phyloP scores from a whole-genome alignment of 2,888 invertebrate species.

The Orchesella flavescens region DNA sequence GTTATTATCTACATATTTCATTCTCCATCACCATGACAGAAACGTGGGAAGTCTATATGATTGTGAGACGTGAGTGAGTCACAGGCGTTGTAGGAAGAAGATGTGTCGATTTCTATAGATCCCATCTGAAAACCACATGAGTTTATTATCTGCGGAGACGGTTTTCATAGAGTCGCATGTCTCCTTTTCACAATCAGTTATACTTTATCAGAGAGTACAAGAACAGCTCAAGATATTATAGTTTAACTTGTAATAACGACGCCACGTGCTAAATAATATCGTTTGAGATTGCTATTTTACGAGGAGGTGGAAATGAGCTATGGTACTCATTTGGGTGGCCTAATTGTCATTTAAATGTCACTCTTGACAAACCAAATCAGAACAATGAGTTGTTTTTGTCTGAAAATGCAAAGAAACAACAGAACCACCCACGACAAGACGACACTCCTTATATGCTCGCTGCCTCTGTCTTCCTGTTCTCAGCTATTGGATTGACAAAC shows the following conservation, averaged over 20 bases:
- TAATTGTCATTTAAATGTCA: conserved; percentile 57
- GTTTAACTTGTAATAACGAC: not conserved
- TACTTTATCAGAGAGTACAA: too few relatives aligned
- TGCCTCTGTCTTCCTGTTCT: conserved; percentile 17
- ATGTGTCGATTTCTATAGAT: not conserved
- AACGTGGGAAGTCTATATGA: conserved; percentile 42
- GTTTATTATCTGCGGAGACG: too few relatives aligned
- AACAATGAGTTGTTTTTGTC: conserved; percentile 34
- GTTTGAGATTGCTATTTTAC: not conserved
- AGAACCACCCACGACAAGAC: conserved; percentile 49
- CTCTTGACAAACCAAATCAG: conserved; percentile 33
- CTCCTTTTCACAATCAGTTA: not conserved
- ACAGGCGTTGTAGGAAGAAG: not conserved
- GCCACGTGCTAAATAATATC: conserved; percentile 23
- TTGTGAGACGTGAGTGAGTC: conserved; percentile 32
- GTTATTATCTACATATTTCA: conserved; percentile 26
- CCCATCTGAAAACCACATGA: too few relatives aligned
- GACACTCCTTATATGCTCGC: conserved; percentile 32
- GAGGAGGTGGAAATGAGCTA: conserved; percentile 23
- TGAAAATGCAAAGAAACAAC: not conserved
- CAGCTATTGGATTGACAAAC: not conserved
- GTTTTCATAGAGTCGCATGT: not conserved
- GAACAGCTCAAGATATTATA: too few relatives aligned
- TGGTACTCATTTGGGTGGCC: conserved; percentile 57
- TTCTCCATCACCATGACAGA: not conserved